phyloP scores from a whole-genome alignment of 2,888 invertebrate genomes.

The Xestia ashworthii region DNA sequence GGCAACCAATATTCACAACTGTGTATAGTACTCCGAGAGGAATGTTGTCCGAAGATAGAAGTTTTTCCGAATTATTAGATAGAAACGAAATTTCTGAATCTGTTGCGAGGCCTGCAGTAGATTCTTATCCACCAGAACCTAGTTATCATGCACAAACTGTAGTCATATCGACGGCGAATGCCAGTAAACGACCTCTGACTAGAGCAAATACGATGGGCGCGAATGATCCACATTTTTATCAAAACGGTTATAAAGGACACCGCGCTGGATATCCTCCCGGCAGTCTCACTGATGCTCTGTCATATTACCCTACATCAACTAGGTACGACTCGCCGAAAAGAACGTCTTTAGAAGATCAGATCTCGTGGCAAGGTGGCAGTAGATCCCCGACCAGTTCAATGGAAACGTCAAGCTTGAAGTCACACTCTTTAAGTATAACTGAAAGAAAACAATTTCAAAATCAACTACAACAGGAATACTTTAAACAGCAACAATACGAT shows the following conservation, averaged over 20 bases:
- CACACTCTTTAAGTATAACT: conserved; percentile 90
- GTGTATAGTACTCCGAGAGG: conserved; percentile 93
- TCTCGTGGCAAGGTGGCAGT: conserved; percentile 91
- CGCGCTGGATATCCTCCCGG: conserved; percentile 93
- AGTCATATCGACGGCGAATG: conserved; percentile 83
- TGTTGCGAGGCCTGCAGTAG: conserved; percentile 77
- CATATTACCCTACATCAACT: conserved; percentile 94
- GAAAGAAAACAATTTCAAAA: conserved; percentile 90
- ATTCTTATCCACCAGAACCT: conserved; percentile 90
- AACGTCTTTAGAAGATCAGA: conserved; percentile 91
- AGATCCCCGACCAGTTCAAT: conserved; percentile 92
- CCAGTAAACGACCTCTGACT: conserved; percentile 87
- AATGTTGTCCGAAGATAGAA: conserved; percentile 91
- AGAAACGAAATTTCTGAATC: conserved; percentile 89
- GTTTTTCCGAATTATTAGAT: conserved; percentile 93
- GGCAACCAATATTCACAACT: conserved; percentile 93
- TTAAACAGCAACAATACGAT: conserved; percentile 89
- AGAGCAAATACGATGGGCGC: conserved; percentile 90
- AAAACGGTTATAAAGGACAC: conserved; percentile 93
- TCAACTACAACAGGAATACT: conserved; percentile 89
- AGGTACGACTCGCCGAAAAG: conserved; percentile 91
- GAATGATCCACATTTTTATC: conserved; percentile 89
- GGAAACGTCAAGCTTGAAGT: conserved; percentile 89
- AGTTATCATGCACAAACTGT: conserved; percentile 91
- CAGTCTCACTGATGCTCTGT: conserved; percentile 94